Evolutionary conservation across 2,888 invertebrate genomes (phyloP).

Genomic region (Drymonia ruficornis): DNA sequence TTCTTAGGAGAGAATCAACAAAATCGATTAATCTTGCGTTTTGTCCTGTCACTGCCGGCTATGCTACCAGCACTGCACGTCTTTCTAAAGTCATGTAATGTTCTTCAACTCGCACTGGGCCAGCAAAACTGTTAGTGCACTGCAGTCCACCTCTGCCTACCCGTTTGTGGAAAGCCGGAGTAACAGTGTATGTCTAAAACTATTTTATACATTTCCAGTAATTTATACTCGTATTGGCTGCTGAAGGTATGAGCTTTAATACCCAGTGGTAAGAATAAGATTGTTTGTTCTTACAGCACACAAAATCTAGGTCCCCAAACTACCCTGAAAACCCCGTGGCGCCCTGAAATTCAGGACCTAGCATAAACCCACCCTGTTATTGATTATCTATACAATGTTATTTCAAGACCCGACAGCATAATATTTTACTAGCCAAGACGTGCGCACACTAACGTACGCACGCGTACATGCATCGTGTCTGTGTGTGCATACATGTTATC

Average conservation of each 20-base stretch:
- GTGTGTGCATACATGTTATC: slow-evolving; percentile 37
- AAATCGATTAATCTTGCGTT: no score
- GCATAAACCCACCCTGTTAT: slow-evolving; percentile 76
- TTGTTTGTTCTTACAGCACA: no score
- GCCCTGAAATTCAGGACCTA: slow-evolving; percentile 54
- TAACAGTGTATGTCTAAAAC: no score
- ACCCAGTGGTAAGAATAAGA: no score
- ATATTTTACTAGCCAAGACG: slow-evolving; percentile 83
- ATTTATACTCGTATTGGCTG: no score
- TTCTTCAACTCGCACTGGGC: not conserved
- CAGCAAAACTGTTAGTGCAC: not conserved
- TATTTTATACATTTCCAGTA: no score
- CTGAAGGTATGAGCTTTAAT: no score
- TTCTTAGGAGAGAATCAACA: no score
- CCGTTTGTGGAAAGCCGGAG: not conserved
- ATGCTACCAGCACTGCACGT: no score
- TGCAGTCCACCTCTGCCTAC: not conserved
- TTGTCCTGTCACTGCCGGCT: no score
- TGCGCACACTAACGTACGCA: slow-evolving; percentile 51
- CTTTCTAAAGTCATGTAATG: not conserved
- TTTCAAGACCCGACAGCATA: slow-evolving; percentile 83
- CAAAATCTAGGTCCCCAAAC: slow-evolving; percentile 5
- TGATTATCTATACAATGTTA: slow-evolving; percentile 86
- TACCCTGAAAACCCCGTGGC: slow-evolving; percentile 28
- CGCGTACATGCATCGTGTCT: slow-evolving; percentile 40